Evolutionary conservation across 2,888 invertebrate species (phyloP).

Genomic region (Eupithecia subumbrata): DNA sequence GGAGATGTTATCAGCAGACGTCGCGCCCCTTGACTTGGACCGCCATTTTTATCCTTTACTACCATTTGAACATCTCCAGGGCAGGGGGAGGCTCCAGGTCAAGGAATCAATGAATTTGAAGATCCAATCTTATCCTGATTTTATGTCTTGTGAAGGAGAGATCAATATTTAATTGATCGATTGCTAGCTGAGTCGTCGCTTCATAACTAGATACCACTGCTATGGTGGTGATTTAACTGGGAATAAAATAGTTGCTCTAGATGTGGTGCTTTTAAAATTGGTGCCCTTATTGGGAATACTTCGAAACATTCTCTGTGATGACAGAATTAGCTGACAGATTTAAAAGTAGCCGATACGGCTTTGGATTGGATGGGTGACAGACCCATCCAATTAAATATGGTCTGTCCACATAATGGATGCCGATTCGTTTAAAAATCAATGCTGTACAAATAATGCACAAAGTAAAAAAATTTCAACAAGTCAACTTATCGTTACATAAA

Average conservation of each 20-base stretch:
- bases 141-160: neutral
- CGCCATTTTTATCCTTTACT: constrained; percentile 46
- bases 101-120: neutral
- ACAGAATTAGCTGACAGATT: too few relatives aligned
- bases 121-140: neutral
- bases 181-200: neutral
- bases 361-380: too few relatives aligned
- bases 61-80: constrained; percentile 30
- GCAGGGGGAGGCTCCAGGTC: constrained; percentile 36
- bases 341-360: too few relatives aligned
- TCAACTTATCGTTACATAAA: neutral
- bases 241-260: too few relatives aligned
- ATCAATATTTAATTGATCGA: neutral
- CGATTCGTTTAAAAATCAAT: neutral
- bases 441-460: neutral
- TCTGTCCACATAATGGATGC: too few relatives aligned
- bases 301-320: neutral
- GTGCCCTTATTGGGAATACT: too few relatives aligned
- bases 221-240: too few relatives aligned
- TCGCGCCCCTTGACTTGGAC: constrained; percentile 37
- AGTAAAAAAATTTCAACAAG: neutral
- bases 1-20: constrained; percentile 38
- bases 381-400: too few relatives aligned
- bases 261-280: too few relatives aligned
- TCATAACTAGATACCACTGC: too few relatives aligned